Evolutionary conservation across 2,113 vertebrate genomes (phyloP), one percentile per base, ranked within the genome.

Genomic region (Peromyscus polionotus): DNA sequence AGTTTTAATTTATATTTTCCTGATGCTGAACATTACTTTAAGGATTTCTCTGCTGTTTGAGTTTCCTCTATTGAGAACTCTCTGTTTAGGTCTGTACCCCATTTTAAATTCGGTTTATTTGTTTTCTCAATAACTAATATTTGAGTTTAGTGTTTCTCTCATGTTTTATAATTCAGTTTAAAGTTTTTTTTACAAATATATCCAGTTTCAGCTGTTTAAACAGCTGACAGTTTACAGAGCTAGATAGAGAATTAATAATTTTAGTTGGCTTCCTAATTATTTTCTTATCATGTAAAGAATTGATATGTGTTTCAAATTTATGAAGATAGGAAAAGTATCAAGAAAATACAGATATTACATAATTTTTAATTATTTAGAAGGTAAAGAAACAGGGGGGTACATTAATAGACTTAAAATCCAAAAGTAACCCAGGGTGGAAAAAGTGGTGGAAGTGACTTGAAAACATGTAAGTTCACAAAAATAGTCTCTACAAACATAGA

Each of bases 181-280:
- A 65, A 45, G 39, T 13, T 75, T n/a, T 95, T 93, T 75, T 20
- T n/a, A n/a, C 68, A 63, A 88, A 92, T 59, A 68, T 83, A 45
- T 88, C 59, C 36, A 73, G 79, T 68, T 92, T 90, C 10, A 88
- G 45, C 83, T 88, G 48, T 61, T 1, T 73, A 93, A 86, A 96
- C 91, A 94, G 90, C 79, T 96, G 68, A 73, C 14, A 83, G 42
- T 90, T 51, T 79, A 79, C 26, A 9, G 39, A 94, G 51, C 39
- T 33, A 91, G n/a, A 81, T 36, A 79, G 8, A 95, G 31, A 39
- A 79, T 91, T 75, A 79, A 17, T 68, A 89, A 63, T 95, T 93
- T 96, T 87, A 88, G 72, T 67, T 95, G 65, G 3, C 45, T 93
- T 89, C 63, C 83, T 84, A 95, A 33, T 91, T 75, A 80, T 72